These are phyloP conservation scores for Paramuricea clavata DNA, from an alignment of 92 coral and sea anemone genomes.

Conservation along the genomic window DNA sequence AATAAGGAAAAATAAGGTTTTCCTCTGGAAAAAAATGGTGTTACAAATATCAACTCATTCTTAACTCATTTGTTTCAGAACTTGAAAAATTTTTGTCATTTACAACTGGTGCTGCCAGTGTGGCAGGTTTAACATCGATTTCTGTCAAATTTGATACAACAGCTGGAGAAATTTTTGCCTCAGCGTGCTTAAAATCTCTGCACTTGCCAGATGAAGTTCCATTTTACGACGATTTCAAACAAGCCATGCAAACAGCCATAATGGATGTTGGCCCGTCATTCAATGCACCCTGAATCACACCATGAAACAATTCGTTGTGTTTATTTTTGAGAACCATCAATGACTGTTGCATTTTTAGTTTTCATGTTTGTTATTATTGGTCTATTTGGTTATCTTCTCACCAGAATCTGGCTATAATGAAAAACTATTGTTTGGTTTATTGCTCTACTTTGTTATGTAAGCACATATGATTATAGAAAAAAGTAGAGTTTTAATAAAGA, in stretches of 20 bases:
- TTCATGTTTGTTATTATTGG: too few species aligned
- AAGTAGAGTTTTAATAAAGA: too few species aligned
- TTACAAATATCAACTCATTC: too few species aligned
- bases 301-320: neutral
- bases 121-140: constrained; percentile 18
- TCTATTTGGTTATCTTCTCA: neutral
- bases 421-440: too few species aligned
- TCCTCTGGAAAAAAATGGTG: too few species aligned
- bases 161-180: constrained; percentile 64
- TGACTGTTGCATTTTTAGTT: neutral
- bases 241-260: constrained; percentile 34
- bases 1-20: too few species aligned
- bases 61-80: constrained; percentile 7
- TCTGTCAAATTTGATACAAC: constrained; percentile 44
- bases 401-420: neutral
- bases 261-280: constrained; percentile 38
- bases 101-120: constrained; percentile 41
- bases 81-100: constrained; percentile 44
- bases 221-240: constrained; percentile 40
- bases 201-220: constrained; percentile 46
- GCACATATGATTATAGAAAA: too few species aligned
- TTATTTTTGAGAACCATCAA: neutral
- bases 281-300: neutral
- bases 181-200: constrained; percentile 48
- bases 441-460: too few species aligned